Conservation (phyloP, 2,797 vertebrate genomes). For the Anabacerthia variegaticeps region DNA sequence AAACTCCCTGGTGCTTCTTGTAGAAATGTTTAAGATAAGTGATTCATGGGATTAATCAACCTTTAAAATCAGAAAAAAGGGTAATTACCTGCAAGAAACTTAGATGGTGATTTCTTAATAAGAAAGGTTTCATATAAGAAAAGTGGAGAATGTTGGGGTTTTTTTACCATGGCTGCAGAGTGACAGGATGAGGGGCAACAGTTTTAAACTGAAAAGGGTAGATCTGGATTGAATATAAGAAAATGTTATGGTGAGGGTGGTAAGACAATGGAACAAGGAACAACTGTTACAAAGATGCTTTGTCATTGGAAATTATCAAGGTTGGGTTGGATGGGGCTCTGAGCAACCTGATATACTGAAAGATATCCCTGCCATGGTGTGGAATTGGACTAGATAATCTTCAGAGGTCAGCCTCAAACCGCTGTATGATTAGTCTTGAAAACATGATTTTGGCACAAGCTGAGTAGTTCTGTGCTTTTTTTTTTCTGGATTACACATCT, state of each 20-base stretch:
- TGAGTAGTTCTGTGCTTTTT: not conserved
- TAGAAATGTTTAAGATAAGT: not conserved
- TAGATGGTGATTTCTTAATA: not conserved
- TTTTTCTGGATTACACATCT: not conserved
- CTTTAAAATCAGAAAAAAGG: not conserved
- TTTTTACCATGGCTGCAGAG: not conserved
- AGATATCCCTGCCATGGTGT: not conserved
- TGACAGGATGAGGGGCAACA: not conserved
- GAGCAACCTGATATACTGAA: not conserved
- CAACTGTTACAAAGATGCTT: not conserved
- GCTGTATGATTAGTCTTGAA: not conserved
- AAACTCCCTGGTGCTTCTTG: not conserved
- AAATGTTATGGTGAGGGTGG: not conserved
- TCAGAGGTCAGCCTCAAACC: not conserved
- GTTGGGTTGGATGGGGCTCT: not conserved
- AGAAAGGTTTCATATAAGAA: not conserved
- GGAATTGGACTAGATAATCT: not conserved
- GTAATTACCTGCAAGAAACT: not conserved
- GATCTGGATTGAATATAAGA: not conserved
- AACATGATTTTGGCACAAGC: not conserved
- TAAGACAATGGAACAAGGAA: not conserved
- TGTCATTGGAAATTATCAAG: not conserved
- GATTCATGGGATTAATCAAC: not conserved
- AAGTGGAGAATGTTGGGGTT: not conserved
- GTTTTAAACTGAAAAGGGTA: not conserved